phyloP scores from a whole-genome alignment of 2,113 vertebrate species.

The Ibidorhyncha struthersii region DNA sequence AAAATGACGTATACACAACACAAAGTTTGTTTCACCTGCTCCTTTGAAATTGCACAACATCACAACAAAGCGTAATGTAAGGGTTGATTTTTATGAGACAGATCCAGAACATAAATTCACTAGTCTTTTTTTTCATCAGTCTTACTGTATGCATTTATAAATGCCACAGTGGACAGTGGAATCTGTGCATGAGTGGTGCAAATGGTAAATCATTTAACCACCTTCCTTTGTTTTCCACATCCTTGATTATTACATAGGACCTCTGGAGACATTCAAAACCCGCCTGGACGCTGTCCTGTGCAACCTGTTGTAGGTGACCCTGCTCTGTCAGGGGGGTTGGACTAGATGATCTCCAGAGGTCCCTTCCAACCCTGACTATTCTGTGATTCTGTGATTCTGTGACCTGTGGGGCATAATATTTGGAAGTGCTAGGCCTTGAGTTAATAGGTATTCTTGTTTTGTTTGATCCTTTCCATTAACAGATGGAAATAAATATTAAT shows the following conservation, averaged over 20 bases:
- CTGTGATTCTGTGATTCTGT: too few relatives aligned
- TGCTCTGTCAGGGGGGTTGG: too few relatives aligned
- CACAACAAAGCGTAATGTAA: neutral
- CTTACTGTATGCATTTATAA: neutral
- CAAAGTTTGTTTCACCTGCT: neutral
- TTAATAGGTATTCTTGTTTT: neutral
- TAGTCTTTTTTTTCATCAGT: neutral
- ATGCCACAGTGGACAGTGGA: neutral
- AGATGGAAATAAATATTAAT: neutral
- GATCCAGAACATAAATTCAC: neutral
- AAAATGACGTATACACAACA: neutral
- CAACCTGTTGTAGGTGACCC: too few relatives aligned
- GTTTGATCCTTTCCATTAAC: neutral
- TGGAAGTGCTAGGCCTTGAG: neutral
- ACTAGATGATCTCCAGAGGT: too few relatives aligned
- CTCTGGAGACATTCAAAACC: too few relatives aligned
- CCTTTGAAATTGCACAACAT: neutral
- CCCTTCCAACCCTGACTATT: too few relatives aligned
- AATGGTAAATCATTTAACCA: neutral
- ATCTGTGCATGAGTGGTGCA: neutral
- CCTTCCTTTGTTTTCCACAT: neutral
- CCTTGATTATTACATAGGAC: neutral
- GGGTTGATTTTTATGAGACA: neutral
- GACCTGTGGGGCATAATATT: neutral
- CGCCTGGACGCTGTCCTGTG: too few relatives aligned